phyloP scores from a whole-genome alignment of 2,797 vertebrate species.

The Apogon talboti region DNA sequence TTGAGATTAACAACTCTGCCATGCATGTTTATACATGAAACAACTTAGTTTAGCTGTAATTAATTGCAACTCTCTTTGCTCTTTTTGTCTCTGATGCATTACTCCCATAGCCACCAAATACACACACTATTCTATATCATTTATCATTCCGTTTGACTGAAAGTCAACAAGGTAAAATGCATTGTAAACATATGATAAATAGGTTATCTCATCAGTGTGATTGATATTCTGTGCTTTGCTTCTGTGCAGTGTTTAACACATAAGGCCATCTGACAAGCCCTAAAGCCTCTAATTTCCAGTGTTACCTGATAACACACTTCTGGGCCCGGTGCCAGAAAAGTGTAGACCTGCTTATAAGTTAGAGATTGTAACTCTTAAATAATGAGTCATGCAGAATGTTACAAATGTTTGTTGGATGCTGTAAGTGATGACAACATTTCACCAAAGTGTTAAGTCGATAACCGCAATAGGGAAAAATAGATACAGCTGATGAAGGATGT shows the following conservation, averaged over 20 bases:
- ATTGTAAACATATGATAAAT: constrained; percentile 63
- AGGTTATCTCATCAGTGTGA: constrained; percentile 53
- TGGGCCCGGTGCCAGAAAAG: constrained; percentile 45
- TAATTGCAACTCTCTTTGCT: constrained; percentile 39
- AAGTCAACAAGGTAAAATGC: constrained; percentile 66
- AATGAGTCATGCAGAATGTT: constrained; percentile 40
- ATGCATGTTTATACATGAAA: constrained; percentile 33
- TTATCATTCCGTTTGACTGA: constrained; percentile 58
- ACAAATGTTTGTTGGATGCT: constrained; percentile 3
- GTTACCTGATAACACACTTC: constrained; percentile 45
- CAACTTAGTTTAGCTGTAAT: constrained; percentile 36
- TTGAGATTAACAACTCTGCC: constrained; percentile 32
- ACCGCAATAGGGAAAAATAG: constrained; percentile 9
- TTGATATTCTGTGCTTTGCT: constrained; percentile 55
- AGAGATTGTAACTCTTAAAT: constrained; percentile 33
- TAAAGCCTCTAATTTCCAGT: constrained; percentile 66
- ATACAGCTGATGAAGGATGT: constrained; percentile 44
- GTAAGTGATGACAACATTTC: constrained; percentile 42
- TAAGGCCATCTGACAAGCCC: constrained; percentile 51
- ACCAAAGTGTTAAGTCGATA: constrained; percentile 45
- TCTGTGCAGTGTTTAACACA: constrained; percentile 59
- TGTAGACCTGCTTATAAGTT: constrained; percentile 27
- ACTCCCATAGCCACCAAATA: constrained; percentile 29
- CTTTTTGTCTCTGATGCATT: constrained; percentile 23
- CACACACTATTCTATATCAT: constrained; percentile 25